Base-by-base conservation (phyloP, 92 coral and sea anemone species). In the Hydrozoanthus gracilis region DNA sequence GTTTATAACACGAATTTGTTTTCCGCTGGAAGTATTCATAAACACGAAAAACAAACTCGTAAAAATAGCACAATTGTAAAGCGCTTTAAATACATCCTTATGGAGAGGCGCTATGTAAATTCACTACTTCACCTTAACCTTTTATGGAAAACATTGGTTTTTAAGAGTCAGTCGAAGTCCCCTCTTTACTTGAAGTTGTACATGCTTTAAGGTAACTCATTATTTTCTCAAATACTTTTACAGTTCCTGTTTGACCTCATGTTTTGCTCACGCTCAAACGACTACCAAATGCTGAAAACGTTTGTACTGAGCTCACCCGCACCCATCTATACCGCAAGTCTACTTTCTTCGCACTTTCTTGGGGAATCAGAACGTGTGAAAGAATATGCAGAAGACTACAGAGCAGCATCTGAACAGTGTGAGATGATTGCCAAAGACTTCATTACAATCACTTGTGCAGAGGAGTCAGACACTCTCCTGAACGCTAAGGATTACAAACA, bases 241-340 rank as follows among this genome's bases (percentile, higher is more conserved):
- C 88, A 96, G 98, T 96, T 96, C 71, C 89, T 96, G 54, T 84
- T 96, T 73, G 96, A 96, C 86, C 91, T 96, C 56, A 94, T 96
- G 44, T 67, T 92, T 61, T 96, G 99, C 77, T 95, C 98, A 44
- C 91, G 96, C 44, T 82, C 91, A 60, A 60, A 86, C 77, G 93
- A 94, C 64, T 82, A 95, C 76, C 91, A 90, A 77, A 89, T 96
- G 44, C 88, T 96, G 51, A 87, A 87, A 86, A 89, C 88, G 50
- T 95, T 96, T 67, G 89, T 95, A 4, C 97, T 96, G 6, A 83
- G 93, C 74, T 91, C 99, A 9, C 99, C 99, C 0, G 99, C 98
- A 2, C 99, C 99, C 39, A 92, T 96, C 73, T 95, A 95, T 86
- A 91, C 94, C 18, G 94, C 99, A 0, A 88, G 95, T 2, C 82